Conservation (phyloP, 2,113 vertebrate species). For the Ia io region DNA sequence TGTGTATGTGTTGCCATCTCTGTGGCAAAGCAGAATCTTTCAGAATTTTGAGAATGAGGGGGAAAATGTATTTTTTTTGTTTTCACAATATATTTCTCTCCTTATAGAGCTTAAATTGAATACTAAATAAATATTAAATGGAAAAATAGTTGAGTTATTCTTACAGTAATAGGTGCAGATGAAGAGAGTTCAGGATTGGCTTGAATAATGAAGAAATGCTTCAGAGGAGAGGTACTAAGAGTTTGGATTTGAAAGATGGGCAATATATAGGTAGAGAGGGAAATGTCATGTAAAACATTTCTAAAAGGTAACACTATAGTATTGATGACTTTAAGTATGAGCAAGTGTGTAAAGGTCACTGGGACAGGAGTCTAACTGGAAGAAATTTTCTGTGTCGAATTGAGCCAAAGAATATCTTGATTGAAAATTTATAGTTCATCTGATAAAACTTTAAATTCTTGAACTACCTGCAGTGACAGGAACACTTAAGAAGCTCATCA, state of each 20-base stretch:
- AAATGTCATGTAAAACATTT: not conserved
- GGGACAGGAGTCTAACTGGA: not conserved
- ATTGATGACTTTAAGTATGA: not conserved
- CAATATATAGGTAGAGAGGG: not conserved
- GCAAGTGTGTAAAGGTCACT: not conserved
- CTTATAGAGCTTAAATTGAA: not conserved
- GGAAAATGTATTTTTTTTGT: not conserved
- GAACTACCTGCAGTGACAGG: not conserved
- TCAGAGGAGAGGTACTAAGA: not conserved
- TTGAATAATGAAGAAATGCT: not conserved
- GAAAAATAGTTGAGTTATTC: not conserved
- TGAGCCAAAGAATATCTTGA: not conserved
- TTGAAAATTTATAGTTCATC: not conserved
- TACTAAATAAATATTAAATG: not conserved
- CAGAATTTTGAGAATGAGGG: conserved; percentile 1
- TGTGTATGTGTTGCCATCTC: not conserved
- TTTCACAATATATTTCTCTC: not conserved
- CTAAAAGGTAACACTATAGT: not conserved
- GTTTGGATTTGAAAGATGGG: not conserved
- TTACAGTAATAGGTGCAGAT: not conserved
- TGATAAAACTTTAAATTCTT: not conserved
- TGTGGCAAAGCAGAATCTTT: not conserved
- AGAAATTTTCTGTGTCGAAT: not conserved
- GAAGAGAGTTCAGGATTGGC: not conserved
- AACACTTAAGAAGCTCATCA: not conserved